A percentile compares a stretch with the other conserved stretches of the same genome.
phyloP scores from a whole-genome alignment of 2,113 vertebrate genomes.

The Platichthys flesus region DNA sequence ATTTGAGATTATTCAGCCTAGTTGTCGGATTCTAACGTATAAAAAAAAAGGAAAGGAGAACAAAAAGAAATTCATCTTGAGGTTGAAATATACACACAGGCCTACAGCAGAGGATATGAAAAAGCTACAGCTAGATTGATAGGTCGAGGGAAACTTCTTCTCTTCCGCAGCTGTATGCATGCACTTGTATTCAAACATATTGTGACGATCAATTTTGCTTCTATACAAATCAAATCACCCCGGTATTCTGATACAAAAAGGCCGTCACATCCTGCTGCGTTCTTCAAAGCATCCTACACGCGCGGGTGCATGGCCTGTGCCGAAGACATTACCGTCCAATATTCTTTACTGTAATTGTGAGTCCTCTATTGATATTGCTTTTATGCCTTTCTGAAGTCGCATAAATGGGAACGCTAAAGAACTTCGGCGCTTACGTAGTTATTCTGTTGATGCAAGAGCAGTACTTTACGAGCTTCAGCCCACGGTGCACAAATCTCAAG shows the following conservation, averaged over 20 bases:
- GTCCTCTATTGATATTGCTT: slow-evolving; percentile 31
- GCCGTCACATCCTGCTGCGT: slow-evolving; percentile 24
- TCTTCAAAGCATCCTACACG: slow-evolving; percentile 9
- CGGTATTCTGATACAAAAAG: slow-evolving; percentile 38
- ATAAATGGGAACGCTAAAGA: slow-evolving; percentile 35
- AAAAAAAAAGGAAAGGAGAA: background rate
- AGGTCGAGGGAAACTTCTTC: background rate
- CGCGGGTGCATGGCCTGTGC: slow-evolving; percentile 14
- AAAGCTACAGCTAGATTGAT: background rate
- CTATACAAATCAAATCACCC: slow-evolving; percentile 8
- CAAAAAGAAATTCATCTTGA: background rate
- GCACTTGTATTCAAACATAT: background rate
- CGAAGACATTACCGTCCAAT: slow-evolving; percentile 23
- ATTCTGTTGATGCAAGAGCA: slow-evolving; percentile 34
- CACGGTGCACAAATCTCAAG: slow-evolving; percentile 49
- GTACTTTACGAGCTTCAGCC: slow-evolving; percentile 35
- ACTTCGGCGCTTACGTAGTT: slow-evolving; percentile 25
- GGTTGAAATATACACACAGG: slow-evolving; percentile 25
- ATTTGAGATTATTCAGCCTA: slow-evolving; percentile 30
- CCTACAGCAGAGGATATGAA: slow-evolving; percentile 5
- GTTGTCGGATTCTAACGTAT: slow-evolving; percentile 30
- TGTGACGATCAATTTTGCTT: slow-evolving; percentile 1
- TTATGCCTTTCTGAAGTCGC: slow-evolving; percentile 39
- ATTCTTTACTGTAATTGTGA: slow-evolving; percentile 29
- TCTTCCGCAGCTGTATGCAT: background rate